Evolutionary conservation across 2,888 invertebrate genomes (phyloP).

Genomic region (Lasioglossum lativentre): DNA sequence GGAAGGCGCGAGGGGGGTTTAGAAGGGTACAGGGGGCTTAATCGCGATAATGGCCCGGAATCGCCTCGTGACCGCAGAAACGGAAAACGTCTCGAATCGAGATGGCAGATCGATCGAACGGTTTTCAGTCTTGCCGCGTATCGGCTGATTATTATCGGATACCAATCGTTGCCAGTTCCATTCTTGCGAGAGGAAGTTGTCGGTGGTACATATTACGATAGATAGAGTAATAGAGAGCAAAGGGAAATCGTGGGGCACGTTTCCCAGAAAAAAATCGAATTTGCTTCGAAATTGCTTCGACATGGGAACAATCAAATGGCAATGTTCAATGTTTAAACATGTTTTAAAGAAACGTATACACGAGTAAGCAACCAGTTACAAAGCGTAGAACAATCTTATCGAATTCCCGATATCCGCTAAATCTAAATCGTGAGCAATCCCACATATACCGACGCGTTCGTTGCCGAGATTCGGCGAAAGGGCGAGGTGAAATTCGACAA

Average conservation of each 20-base stretch:
- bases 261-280: background rate
- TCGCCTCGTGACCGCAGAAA: conserved; percentile 83
- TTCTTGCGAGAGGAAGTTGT: conserved; percentile 37
- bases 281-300: background rate
- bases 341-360: too few species aligned
- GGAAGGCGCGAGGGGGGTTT: conserved; percentile 47
- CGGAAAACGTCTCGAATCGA: conserved; percentile 76
- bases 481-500: background rate
- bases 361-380: background rate
- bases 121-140: conserved; percentile 56
- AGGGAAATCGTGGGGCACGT: conserved; percentile 26
- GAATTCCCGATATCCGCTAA: background rate
- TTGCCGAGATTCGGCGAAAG: background rate
- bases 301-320: too few species aligned
- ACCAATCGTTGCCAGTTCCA: conserved; percentile 36
- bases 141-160: conserved; percentile 52
- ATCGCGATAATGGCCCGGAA: conserved; percentile 83
- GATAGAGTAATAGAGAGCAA: conserved; percentile 56
- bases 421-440: background rate
- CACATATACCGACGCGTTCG: background rate
- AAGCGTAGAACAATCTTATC: background rate
- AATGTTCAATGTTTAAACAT: too few species aligned
- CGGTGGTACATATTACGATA: conserved; percentile 22
- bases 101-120: conserved; percentile 60
- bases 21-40: conserved; percentile 76